These are phyloP conservation scores for Heterotilapia buettikoferi DNA, from an alignment of 2,113 vertebrate species.

Conservation along the genomic window DNA sequence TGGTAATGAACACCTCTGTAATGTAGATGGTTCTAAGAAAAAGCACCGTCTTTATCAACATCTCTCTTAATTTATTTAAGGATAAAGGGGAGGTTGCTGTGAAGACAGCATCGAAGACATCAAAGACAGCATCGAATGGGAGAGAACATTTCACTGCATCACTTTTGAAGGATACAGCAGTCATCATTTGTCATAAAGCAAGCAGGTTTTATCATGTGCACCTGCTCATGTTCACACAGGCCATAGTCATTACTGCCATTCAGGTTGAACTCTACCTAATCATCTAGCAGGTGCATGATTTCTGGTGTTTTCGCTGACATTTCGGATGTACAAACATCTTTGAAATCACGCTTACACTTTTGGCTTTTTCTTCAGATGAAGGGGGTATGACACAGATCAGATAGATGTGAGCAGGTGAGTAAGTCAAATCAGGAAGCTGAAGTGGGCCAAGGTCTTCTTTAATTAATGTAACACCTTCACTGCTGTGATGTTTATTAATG, in stretches of 20 bases:
- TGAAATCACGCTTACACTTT: background rate
- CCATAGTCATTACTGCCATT: background rate
- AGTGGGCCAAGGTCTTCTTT: slow-evolving; percentile 23
- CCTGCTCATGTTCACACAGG: background rate
- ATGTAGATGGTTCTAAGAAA: background rate
- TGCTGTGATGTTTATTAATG: slow-evolving; percentile 37
- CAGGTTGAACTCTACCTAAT: background rate
- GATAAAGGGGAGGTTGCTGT: background rate
- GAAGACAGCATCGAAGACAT: background rate
- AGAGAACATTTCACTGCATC: background rate
- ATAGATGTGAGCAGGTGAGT: background rate
- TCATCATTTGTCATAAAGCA: background rate
- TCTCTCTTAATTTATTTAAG: background rate
- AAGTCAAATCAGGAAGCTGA: background rate
- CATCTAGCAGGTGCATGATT: background rate
- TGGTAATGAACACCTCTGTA: background rate
- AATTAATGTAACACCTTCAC: slow-evolving; percentile 49
- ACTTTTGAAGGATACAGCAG: background rate
- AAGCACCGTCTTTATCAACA: background rate
- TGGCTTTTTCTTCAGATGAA: background rate
- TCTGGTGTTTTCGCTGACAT: background rate
- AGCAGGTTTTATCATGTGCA: background rate
- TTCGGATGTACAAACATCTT: background rate
- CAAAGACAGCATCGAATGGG: background rate
- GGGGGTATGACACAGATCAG: background rate